Base-by-base conservation (phyloP, 2,888 invertebrate genomes). In the Zonitis immaculata region DNA sequence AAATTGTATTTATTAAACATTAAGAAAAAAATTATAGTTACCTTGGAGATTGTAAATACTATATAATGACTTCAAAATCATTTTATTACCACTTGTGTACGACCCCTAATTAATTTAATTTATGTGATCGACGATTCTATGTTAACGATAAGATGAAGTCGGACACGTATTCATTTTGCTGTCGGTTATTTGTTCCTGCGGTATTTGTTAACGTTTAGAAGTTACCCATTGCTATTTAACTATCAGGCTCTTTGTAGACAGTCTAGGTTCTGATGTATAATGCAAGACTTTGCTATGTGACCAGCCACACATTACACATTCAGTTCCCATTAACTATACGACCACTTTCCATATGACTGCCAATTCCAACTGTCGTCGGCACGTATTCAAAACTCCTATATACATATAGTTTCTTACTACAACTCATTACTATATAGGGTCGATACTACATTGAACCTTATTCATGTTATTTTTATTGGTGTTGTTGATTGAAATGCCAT, bases 311-410 rank as follows among this genome's bases (percentile, higher is more conserved):
- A 63, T 63, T 63, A 62, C 62, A 60, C 63, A 62, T 63, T 63
- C 63, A 61, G 56, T 61, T 53, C 60, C 63, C 62, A 63, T 63
- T 63, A 63, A 62, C 59, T 55, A 62, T 63, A 59, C 57, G 60
- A 62, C 60, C 60, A 61, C 61, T 59, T 63, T 63, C 60, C 63
- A 60, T 54, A 57, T 57, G 60, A 60, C 50, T 61, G 58, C 48
- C 57, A 56, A 42, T 51, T 49, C 30, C 18, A 18, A 39, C 39
- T 20, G 11, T 39, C 20, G 20, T 39, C 9, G 39, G 58, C 63
- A 62, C 62, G 61, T 61, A 61, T 56, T 61, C 59, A 58, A 62
- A 62, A 55, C 56, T 61, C 57, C 5, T 58, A 42, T 43, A 20
- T 35, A 35, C 54, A 32, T 42, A 39, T 11, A 39, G 16, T 18